These are phyloP conservation scores for Drosophila sucinea DNA, from an alignment of 1,140 invertebrate species.

Conservation along the genomic window DNA sequence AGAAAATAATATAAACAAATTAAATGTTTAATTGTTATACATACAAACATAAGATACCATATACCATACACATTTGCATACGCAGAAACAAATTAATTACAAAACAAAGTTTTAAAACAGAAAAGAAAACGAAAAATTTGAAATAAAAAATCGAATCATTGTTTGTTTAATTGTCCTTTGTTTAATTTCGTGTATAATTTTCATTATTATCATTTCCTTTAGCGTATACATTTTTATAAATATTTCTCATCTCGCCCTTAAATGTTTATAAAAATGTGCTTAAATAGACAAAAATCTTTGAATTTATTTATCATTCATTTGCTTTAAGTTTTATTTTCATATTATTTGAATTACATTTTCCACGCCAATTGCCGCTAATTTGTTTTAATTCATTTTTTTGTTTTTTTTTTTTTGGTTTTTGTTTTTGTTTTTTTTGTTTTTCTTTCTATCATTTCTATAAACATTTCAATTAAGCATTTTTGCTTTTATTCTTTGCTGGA, in stretches of 20 bases:
- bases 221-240: conserved; percentile 80
- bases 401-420: conserved; percentile 38
- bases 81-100: neutral
- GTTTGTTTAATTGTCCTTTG: conserved; percentile 28
- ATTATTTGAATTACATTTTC: neutral
- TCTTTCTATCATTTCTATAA: conserved; percentile 60
- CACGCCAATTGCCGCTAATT: conserved; percentile 34
- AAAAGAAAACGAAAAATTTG: conserved; percentile 3
- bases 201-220: conserved; percentile 74
- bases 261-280: conserved; percentile 81
- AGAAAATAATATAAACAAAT: conserved; percentile 21
- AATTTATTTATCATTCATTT: conserved; percentile 45
- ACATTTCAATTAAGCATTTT: conserved; percentile 65
- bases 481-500: conserved; percentile 81
- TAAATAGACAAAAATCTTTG: conserved; percentile 80
- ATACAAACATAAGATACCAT: neutral
- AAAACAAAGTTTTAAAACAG: conserved; percentile 23
- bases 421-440: conserved; percentile 51
- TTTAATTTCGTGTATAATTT: conserved; percentile 72
- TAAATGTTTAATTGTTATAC: neutral
- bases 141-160: neutral
- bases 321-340: neutral
- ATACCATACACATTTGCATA: neutral
- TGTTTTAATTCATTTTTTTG: conserved; percentile 38
- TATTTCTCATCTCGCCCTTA: conserved; percentile 57